phyloP scores from a whole-genome alignment of 30 jellyfish, hydroid and myxozoan genomes.

The Chrysaora quinquecirrha region DNA sequence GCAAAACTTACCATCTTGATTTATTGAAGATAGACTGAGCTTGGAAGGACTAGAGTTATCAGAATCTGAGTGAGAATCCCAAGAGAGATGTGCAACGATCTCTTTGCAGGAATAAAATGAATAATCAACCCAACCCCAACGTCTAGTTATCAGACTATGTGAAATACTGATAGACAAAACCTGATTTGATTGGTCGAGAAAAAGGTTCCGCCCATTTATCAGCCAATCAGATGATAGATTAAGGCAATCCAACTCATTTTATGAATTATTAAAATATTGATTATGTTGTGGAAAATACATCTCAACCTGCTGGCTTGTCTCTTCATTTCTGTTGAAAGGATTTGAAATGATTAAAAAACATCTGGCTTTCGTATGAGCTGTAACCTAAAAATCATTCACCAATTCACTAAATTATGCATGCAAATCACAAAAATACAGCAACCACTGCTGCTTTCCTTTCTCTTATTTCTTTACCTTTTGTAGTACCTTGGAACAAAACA shows the following conservation, averaged over 20 bases:
- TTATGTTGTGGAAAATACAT: background rate
- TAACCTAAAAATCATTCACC: background rate
- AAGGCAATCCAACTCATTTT: background rate
- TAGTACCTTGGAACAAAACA: no score
- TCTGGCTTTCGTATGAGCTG: background rate
- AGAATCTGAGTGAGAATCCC: background rate
- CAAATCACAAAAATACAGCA: background rate
- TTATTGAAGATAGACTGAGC: background rate
- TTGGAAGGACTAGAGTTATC: background rate
- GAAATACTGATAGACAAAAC: background rate
- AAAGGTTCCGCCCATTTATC: background rate
- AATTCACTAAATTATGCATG: background rate
- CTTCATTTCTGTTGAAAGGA: background rate
- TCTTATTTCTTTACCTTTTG: background rate
- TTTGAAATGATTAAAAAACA: background rate
- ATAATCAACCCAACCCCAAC: background rate
- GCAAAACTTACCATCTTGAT: constrained; percentile 1
- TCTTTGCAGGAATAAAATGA: constrained; percentile 26
- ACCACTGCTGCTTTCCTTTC: background rate
- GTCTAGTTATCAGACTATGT: background rate
- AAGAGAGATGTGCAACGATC: constrained; percentile 58
- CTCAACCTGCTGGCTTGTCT: background rate
- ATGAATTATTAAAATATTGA: background rate
- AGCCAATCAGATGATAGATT: constrained; percentile 18
- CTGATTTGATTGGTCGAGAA: constrained; percentile 13